Evolutionary conservation across 2,113 vertebrate genomes (phyloP).

Genomic region (Grammomys surdaster): DNA sequence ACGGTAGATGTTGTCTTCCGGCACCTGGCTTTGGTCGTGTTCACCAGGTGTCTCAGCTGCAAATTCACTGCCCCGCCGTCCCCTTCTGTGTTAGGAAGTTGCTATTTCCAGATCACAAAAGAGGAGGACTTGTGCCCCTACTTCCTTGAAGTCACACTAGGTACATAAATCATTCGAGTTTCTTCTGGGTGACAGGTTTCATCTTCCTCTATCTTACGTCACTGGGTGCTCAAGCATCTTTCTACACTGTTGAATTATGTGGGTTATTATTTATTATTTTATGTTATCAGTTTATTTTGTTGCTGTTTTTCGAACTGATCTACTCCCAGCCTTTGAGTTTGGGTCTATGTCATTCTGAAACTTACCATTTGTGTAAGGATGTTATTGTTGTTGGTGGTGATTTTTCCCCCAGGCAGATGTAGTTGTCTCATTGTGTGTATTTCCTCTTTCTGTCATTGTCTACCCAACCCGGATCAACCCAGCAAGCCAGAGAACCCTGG

Average conservation of each 20-base stretch:
- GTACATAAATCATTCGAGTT: not conserved
- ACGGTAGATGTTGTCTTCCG: not conserved
- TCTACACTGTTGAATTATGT: too few species aligned
- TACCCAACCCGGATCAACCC: not conserved
- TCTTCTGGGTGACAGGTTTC: not conserved
- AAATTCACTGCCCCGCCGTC: not conserved
- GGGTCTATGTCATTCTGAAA: not conserved
- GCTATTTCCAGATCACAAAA: not conserved
- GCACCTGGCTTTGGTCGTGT: not conserved
- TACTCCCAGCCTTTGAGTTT: not conserved
- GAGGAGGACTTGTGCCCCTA: too few species aligned
- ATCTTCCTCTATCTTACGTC: not conserved
- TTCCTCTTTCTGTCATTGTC: not conserved
- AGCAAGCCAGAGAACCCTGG: not conserved
- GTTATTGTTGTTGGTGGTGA: not conserved
- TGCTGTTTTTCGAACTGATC: not conserved
- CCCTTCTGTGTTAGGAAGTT: not conserved
- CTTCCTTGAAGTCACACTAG: not conserved
- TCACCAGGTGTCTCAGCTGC: too few species aligned
- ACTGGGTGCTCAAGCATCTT: too few species aligned
- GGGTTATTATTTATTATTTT: not conserved
- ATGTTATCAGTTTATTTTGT: not conserved
- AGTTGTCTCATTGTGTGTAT: not conserved
- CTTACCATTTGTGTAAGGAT: rapidly evolving
- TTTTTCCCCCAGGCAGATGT: not conserved